Evolutionary conservation across 2,113 vertebrate genomes (phyloP).

Genomic region (Hyperoodon ampullatus): DNA sequence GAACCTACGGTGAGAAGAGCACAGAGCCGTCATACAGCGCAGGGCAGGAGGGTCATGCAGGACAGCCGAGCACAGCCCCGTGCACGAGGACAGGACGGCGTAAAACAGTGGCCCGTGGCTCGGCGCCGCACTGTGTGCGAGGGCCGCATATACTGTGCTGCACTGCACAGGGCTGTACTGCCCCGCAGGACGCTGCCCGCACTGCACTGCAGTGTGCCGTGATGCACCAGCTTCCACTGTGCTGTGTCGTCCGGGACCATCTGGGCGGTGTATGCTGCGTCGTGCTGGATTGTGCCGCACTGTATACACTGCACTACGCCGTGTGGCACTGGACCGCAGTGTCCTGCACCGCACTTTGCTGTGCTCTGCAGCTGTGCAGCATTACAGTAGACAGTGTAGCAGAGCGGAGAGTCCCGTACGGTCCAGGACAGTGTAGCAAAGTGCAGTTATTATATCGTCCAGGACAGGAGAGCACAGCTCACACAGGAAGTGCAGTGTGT

Average conservation of each 20-base stretch:
- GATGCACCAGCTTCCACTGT: not conserved
- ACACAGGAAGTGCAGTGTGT: not conserved
- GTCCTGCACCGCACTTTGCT: not conserved
- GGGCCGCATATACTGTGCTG: not conserved
- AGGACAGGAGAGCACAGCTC: not conserved
- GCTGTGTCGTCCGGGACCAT: not conserved
- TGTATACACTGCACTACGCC: too few relatives aligned
- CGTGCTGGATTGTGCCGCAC: rapidly evolving
- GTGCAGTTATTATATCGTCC: not conserved
- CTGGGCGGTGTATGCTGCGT: rapidly evolving
- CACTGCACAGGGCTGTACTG: not conserved
- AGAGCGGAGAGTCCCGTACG: not conserved
- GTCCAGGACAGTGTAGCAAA: not conserved
- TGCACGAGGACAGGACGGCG: rapidly evolving
- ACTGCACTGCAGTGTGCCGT: too few relatives aligned
- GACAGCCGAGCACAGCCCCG: not conserved
- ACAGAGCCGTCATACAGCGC: rapidly evolving
- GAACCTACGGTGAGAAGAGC: not conserved
- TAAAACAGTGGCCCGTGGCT: not conserved
- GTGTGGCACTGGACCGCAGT: rapidly evolving
- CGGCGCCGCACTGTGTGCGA: not conserved
- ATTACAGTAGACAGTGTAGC: not conserved
- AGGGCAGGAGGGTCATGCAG: not conserved
- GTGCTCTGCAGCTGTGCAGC: not conserved
- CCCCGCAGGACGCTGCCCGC: not conserved